A percentile compares a stretch with the other conserved stretches of the same genome.
These are phyloP conservation scores for Autographa gamma DNA, from an alignment of 2,888 invertebrate genomes.

Conservation along the genomic window DNA sequence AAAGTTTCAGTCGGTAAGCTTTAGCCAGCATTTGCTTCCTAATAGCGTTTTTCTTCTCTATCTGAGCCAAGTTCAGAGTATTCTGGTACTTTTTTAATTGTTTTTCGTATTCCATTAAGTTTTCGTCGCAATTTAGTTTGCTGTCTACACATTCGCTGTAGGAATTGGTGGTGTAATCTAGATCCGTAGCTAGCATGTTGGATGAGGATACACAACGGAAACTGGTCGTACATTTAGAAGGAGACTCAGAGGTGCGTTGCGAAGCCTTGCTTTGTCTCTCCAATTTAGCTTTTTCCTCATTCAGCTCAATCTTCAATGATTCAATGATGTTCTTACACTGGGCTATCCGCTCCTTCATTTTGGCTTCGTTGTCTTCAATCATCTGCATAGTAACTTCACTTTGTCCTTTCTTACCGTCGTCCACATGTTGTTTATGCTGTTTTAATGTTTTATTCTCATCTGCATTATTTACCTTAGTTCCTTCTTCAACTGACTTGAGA, in stretches of 20 bases:
- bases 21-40: conserved; percentile 85
- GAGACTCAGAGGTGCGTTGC: conserved; percentile 33
- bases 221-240: conserved; percentile 29
- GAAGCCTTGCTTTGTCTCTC: conserved; percentile 67
- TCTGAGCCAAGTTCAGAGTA: conserved; percentile 82
- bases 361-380: conserved; percentile 75
- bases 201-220: conserved; percentile 52
- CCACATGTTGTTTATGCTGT: conserved; percentile 25
- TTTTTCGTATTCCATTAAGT: conserved; percentile 82
- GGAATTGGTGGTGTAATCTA: conserved; percentile 54
- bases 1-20: conserved; percentile 80
- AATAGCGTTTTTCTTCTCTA: conserved; percentile 84
- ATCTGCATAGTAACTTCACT: conserved; percentile 64
- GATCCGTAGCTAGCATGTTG: conserved; percentile 47
- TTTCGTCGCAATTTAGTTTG: conserved; percentile 79
- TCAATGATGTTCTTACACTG: conserved; percentile 81
- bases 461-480: conserved; percentile 16
- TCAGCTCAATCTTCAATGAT: conserved; percentile 79
- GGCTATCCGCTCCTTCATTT: conserved; percentile 79
- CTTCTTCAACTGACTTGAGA: conserved; percentile 44
- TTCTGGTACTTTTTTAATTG: conserved; percentile 83
- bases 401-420: conserved; percentile 30
- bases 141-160: conserved; percentile 74
- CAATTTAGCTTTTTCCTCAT: conserved; percentile 78
- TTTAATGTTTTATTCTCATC: conserved; percentile 40